These are phyloP conservation scores for Lamprologus tigripictilis DNA, from an alignment of 2,113 vertebrate species.

Conservation along the genomic window DNA sequence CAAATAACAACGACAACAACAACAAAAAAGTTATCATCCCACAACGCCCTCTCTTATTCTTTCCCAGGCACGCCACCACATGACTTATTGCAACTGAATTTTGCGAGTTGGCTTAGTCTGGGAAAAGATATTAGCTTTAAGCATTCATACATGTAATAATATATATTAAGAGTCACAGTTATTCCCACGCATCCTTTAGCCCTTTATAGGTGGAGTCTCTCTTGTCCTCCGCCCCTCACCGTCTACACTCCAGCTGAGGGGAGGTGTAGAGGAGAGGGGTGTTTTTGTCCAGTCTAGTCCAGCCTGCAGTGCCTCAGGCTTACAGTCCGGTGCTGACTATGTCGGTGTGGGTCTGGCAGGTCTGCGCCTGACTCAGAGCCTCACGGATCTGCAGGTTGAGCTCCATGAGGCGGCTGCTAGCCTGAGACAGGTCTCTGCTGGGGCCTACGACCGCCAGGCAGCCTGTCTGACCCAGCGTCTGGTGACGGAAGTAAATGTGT, in stretches of 20 bases:
- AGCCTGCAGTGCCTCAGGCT: constrained; percentile 32
- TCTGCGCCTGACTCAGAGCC: constrained; percentile 83
- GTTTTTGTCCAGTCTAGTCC: constrained; percentile 23
- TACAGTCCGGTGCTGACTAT: constrained; percentile 85
- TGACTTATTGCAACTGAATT: constrained; percentile 69
- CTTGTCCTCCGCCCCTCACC: constrained; percentile 24
- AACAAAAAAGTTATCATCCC: constrained; percentile 50
- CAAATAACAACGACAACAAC: not conserved
- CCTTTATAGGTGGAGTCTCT: constrained; percentile 68
- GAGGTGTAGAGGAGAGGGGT: not conserved
- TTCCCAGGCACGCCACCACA: constrained; percentile 28
- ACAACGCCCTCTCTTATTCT: constrained; percentile 42
- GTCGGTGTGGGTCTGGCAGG: constrained; percentile 59
- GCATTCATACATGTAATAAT: constrained; percentile 55
- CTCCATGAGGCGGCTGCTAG: constrained; percentile 90
- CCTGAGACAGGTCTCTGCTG: constrained; percentile 89
- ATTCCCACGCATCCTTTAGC: constrained; percentile 72
- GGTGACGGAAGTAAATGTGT: constrained; percentile 97
- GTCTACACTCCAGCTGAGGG: constrained; percentile 2
- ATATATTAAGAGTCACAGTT: constrained; percentile 59
- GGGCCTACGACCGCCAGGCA: constrained; percentile 89
- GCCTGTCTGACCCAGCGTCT: constrained; percentile 92
- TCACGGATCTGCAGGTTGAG: constrained; percentile 95
- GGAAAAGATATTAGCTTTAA: constrained; percentile 54
- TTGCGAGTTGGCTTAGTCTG: constrained; percentile 56